Percentiles rank a stretch among this genome's conserved stretches.
These are phyloP conservation scores for Zootermopsis nevadensis DNA, from an alignment of 2,888 invertebrate genomes.

Conservation along the genomic window DNA sequence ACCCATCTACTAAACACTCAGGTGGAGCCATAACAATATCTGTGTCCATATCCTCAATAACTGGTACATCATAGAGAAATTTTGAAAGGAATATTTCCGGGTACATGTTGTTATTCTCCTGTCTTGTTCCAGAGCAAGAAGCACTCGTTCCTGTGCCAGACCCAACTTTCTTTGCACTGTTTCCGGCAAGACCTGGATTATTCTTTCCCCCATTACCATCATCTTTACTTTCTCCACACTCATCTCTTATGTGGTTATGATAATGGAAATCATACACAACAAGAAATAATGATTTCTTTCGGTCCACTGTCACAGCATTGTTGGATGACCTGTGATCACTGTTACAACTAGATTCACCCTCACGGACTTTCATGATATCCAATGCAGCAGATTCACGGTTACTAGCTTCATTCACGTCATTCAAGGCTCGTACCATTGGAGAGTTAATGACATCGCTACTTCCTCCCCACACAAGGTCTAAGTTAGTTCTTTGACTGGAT, in stretches of 20 bases:
- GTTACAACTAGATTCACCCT: constrained; percentile 50
- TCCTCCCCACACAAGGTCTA: constrained; percentile 50
- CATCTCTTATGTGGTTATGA: constrained; percentile 58
- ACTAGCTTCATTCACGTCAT: constrained; percentile 79
- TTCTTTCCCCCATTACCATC: constrained; percentile 44
- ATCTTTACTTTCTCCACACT: constrained; percentile 48
- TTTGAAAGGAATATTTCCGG: constrained; percentile 62
- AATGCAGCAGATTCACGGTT: constrained; percentile 62
- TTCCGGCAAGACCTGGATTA: constrained; percentile 42
- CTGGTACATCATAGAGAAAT: constrained; percentile 61
- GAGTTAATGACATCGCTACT: constrained; percentile 45
- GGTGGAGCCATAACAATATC: constrained; percentile 55
- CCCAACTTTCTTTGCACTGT: constrained; percentile 60
- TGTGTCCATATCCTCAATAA: constrained; percentile 61
- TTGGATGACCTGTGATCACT: constrained; percentile 3
- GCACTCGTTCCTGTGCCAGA: constrained; percentile 68
- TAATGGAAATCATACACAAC: constrained; percentile 79
- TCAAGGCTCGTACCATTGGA: constrained; percentile 76
- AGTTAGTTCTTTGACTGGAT: constrained; percentile 25
- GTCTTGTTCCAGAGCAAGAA: constrained; percentile 60
- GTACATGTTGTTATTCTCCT: constrained; percentile 60
- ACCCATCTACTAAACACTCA: constrained; percentile 59
- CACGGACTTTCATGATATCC: constrained; percentile 66
- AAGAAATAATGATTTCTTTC: constrained; percentile 65
- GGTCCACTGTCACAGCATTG: constrained; percentile 56